A percentile compares a stretch with the other conserved stretches of the same genome.
These are phyloP conservation scores for Mionectes macconnelli DNA, from an alignment of 2,113 vertebrate species.

Conservation along the genomic window DNA sequence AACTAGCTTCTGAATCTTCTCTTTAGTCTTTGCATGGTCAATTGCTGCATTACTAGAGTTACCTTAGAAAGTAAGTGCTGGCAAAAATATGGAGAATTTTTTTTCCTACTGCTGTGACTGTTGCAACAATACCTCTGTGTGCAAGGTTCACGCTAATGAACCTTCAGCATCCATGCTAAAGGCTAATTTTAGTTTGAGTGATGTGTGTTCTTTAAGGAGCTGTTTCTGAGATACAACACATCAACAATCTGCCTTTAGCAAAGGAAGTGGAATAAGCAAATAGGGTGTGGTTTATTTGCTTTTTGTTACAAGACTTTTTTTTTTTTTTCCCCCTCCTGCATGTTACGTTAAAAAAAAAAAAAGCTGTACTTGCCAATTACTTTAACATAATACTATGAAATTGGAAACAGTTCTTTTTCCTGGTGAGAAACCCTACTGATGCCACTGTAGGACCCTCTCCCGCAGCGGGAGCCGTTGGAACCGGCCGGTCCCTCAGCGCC, in stretches of 20 bases:
- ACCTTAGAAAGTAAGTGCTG: neutral
- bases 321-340: neutral
- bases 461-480: accelerated
- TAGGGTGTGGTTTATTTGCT: neutral
- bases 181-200: accelerated
- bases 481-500: accelerated
- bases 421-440: neutral
- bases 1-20: neutral
- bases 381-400: neutral
- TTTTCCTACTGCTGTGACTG: neutral
- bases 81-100: neutral
- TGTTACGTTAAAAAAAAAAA: neutral
- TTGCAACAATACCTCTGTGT: neutral
- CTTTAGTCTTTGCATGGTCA: neutral
- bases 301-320: neutral
- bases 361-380: neutral
- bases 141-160: neutral
- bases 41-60: neutral
- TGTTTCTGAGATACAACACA: neutral
- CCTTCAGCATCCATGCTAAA: accelerated
- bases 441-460: neutral
- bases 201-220: neutral
- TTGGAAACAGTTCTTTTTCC: too few species aligned
- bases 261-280: neutral
- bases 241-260: neutral